Conservation (phyloP, 2,888 invertebrate genomes). For the Agriopis leucophaearia region DNA sequence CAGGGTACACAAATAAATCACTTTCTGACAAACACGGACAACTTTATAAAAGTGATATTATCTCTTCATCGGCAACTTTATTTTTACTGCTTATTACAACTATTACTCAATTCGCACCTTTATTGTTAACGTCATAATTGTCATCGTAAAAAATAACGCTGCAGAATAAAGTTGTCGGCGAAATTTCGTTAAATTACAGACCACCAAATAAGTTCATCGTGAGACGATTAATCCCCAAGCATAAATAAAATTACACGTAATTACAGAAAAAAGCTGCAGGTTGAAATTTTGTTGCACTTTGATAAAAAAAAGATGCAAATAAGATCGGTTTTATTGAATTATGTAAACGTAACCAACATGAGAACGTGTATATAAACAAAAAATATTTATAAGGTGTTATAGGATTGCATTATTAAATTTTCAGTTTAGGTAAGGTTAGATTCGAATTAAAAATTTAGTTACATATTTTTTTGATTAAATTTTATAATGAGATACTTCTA, state of each 20-base stretch:
- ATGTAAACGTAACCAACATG: slow-evolving; percentile 57
- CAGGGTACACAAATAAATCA: slow-evolving; percentile 58
- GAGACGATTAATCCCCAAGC: slow-evolving; percentile 59
- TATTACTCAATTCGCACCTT: slow-evolving; percentile 50
- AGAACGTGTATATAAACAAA: slow-evolving; percentile 56
- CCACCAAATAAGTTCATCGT: slow-evolving; percentile 66
- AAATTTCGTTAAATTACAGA: slow-evolving; percentile 61
- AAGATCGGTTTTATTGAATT: slow-evolving; percentile 62
- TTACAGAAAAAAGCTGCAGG: slow-evolving; percentile 49
- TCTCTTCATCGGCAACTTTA: slow-evolving; percentile 49
- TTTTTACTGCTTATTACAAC: slow-evolving; percentile 37
- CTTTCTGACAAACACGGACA: slow-evolving; percentile 60
- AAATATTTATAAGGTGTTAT: slow-evolving; percentile 7
- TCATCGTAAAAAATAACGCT: slow-evolving; percentile 45
- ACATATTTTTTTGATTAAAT: neutral
- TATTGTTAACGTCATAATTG: slow-evolving; percentile 51
- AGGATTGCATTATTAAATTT: neutral
- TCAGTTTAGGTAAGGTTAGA: neutral
- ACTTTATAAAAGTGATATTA: slow-evolving; percentile 68
- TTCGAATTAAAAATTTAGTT: neutral
- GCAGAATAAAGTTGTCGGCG: slow-evolving; percentile 48
- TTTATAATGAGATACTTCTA: no score
- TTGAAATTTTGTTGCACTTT: slow-evolving; percentile 40
- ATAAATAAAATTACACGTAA: slow-evolving; percentile 68
- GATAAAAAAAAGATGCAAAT: slow-evolving; percentile 47